Evolutionary conservation across 2,113 vertebrate species (phyloP).

Genomic region (Actinemys pallida): DNA sequence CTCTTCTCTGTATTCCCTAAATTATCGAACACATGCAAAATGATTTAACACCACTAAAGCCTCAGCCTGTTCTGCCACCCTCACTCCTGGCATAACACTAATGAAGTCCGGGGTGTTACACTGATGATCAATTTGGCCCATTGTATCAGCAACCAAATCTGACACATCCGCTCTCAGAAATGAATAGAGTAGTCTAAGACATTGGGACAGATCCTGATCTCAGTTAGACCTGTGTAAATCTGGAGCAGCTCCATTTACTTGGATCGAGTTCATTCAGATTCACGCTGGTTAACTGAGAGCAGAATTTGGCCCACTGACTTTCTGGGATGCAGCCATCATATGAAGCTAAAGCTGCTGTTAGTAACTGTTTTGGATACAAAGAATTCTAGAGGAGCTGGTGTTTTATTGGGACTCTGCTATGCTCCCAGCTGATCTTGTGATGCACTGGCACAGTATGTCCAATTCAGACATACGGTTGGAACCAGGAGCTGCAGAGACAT

Average conservation of each 20-base stretch:
- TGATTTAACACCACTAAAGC: not conserved
- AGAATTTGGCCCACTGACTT: not conserved
- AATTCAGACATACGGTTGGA: slow-evolving; percentile 33
- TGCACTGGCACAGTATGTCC: slow-evolving; percentile 21
- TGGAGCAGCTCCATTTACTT: not conserved
- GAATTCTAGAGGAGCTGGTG: not conserved
- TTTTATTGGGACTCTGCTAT: not conserved
- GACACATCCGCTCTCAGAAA: not conserved
- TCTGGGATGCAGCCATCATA: not conserved
- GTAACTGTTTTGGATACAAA: not conserved
- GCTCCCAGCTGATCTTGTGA: not conserved
- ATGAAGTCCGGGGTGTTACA: not conserved
- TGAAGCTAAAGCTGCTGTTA: not conserved
- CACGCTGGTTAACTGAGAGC: not conserved
- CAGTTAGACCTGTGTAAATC: not conserved
- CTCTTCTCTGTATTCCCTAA: not conserved
- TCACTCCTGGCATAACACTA: not conserved
- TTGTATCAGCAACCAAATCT: not conserved
- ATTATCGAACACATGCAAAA: not conserved
- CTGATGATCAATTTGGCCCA: not conserved
- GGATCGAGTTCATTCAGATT: not conserved
- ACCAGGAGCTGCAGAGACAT: not conserved
- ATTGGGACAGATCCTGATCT: not conserved
- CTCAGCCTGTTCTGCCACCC: not conserved
- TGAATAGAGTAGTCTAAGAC: too few relatives aligned